Percentiles rank a stretch among this genome's conserved stretches.
These are phyloP conservation scores for Astyanax mexicanus DNA, from an alignment of 2,797 vertebrate species.

Conservation along the genomic window DNA sequence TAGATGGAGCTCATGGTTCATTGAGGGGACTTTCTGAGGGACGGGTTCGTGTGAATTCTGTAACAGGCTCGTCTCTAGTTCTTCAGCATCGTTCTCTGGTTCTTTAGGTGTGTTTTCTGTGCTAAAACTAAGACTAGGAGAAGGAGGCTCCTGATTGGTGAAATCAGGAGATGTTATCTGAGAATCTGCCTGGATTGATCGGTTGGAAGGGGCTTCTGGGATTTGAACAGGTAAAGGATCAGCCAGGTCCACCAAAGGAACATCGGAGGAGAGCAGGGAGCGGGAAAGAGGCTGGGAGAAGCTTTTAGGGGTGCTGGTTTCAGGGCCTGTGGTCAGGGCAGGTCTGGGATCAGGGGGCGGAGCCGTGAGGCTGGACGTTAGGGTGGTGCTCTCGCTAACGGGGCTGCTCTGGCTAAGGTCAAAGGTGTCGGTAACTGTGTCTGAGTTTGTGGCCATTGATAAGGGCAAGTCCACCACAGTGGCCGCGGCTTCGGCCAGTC, in stretches of 20 bases:
- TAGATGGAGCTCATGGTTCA: slow-evolving; percentile 91
- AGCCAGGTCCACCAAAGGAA: slow-evolving; percentile 85
- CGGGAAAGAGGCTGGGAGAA: slow-evolving; percentile 66
- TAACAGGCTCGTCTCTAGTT: slow-evolving; percentile 67
- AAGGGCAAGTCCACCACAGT: slow-evolving; percentile 95
- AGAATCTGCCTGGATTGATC: slow-evolving; percentile 29
- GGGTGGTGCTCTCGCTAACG: slow-evolving; percentile 95
- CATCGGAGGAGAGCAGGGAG: slow-evolving; percentile 67
- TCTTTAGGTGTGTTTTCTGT: slow-evolving; percentile 63
- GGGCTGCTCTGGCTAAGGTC: slow-evolving; percentile 96
- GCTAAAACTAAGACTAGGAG: slow-evolving; percentile 59
- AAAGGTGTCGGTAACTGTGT: slow-evolving; percentile 94
- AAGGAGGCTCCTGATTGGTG: slow-evolving; percentile 55
- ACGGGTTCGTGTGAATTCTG: slow-evolving; percentile 64
- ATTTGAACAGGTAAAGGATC: slow-evolving; percentile 68
- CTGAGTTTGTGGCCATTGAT: slow-evolving; percentile 96
- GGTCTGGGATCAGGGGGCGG: slow-evolving; percentile 85
- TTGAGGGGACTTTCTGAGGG: slow-evolving; percentile 80
- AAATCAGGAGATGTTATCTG: slow-evolving; percentile 27
- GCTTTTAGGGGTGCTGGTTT: slow-evolving; percentile 67
- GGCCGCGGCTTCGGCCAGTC: slow-evolving; percentile 87
- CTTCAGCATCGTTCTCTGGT: slow-evolving; percentile 76
- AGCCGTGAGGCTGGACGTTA: slow-evolving; percentile 91
- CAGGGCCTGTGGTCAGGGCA: slow-evolving; percentile 68
- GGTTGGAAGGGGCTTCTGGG: slow-evolving; percentile 21